Evolutionary conservation across 2,797 vertebrate genomes (phyloP).

Genomic region (Takifugu rubripes): DNA sequence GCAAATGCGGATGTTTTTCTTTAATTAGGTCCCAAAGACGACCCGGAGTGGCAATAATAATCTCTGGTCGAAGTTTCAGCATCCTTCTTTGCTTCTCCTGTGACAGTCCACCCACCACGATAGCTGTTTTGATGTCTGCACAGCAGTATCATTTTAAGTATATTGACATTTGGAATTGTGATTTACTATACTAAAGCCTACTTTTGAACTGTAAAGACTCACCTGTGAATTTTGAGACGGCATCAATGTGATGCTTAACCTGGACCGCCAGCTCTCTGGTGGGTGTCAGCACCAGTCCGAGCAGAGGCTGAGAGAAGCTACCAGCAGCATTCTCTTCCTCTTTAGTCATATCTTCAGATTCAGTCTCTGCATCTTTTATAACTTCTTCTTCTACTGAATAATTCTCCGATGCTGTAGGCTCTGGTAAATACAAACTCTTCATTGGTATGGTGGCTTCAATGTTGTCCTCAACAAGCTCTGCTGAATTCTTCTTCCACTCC

Average conservation of each 20-base stretch:
- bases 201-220: conserved; percentile 3
- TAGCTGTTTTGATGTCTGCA: conserved; percentile 87
- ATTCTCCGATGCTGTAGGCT: conserved; percentile 8
- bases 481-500: conserved; percentile 75
- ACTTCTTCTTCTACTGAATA: conserved; percentile 40
- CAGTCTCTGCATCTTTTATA: conserved; percentile 56
- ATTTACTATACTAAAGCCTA: not conserved
- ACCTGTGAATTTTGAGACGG: conserved; percentile 89
- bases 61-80: conserved; percentile 86
- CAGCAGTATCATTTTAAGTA: conserved; percentile 9
- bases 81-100: conserved; percentile 88
- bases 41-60: conserved; percentile 92
- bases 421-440: conserved; percentile 63
- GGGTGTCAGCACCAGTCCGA: conserved; percentile 91
- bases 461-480: conserved; percentile 21
- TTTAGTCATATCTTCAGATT: conserved; percentile 13
- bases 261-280: conserved; percentile 96
- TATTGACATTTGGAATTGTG: not conserved
- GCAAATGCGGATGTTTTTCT: conserved; percentile 87
- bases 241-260: conserved; percentile 97
- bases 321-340: not conserved
- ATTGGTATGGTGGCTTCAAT: conserved; percentile 4
- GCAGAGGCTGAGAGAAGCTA: conserved; percentile 73
- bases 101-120: conserved; percentile 94
- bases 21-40: conserved; percentile 92